Conservation (phyloP, 2,797 vertebrate species). For the Fringilla coelebs region DNA sequence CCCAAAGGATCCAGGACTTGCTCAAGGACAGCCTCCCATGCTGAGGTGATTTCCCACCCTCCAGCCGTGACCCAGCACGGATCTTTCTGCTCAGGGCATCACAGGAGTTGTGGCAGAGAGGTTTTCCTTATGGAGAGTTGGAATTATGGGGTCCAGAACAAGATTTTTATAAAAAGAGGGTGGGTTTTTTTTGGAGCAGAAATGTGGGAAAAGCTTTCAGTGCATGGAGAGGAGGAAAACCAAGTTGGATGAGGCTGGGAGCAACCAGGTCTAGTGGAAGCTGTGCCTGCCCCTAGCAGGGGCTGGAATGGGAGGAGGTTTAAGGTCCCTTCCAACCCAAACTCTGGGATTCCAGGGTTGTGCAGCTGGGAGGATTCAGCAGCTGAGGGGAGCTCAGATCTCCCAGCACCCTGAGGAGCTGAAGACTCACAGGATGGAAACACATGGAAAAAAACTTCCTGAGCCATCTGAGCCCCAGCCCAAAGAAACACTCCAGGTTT, state of each 20-base stretch:
- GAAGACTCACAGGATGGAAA: fast-evolving
- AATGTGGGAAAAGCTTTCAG: not conserved
- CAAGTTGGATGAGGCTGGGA: not conserved
- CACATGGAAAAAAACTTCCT: not conserved
- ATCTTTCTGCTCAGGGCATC: not conserved
- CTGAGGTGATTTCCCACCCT: not conserved
- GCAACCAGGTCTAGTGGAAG: not conserved
- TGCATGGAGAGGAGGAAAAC: not conserved
- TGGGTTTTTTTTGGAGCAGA: too few relatives aligned
- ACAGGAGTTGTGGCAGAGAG: not conserved
- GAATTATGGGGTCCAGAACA: fast-evolving
- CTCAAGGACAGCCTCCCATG: not conserved
- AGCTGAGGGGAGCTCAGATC: not conserved
- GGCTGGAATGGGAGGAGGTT: not conserved
- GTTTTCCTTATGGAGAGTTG: not conserved
- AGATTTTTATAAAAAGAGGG: fast-evolving
- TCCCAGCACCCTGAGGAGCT: fast-evolving
- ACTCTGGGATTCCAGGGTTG: not conserved
- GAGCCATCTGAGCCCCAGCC: not conserved
- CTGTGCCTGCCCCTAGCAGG: not conserved
- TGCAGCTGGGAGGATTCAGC: not conserved
- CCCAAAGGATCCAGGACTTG: not conserved
- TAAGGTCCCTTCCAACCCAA: not conserved
- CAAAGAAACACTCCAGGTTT: not conserved
- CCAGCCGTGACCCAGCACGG: not conserved